Base-by-base conservation (phyloP, 1,140 invertebrate species). In the Alviniconcha marisindica region DNA sequence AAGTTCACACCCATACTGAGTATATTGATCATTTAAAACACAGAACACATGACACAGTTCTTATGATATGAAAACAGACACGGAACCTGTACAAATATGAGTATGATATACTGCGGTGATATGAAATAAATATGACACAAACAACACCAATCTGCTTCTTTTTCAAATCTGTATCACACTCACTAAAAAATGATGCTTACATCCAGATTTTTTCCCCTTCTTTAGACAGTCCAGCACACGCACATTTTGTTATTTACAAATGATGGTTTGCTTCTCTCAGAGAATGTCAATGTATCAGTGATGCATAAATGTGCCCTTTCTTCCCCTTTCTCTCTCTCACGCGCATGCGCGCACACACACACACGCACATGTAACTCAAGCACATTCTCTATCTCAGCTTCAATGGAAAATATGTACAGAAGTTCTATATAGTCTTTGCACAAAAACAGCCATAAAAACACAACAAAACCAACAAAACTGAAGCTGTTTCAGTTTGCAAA, bases 21-120 rank as follows among this genome's bases (percentile, higher is more conserved):
- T 80, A 80, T 80, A 69, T 66, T 31, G 31, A 80, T 80, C 60
- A 69, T 33, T 56, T 24, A 36, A 60, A 60, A 31, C n/a, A 31
- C n/a, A 56, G 51, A n/a, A 38, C 31, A 79, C 69, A 60, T 40
- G 14, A 76, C 40, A 71, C 36, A 14, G 36, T 14, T 42, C 28
- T 42, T 80, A 14, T 80, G 78, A 80, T 80, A 80, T 80, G 78
- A 80, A 40, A 71, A 18, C 21, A 31, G 48, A 66, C 56, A 42
- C 40, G 18, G 38, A 66, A 42, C 33, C 78, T 80, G 78, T 80
- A 80, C 78, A 80, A n/a, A 18, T 38, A 44, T 80, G 78, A 80
- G 78, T 80, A 80, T 80, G 78, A 78, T 78, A 80, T 76, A 76
- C 73, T 48, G 56, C 78, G 24, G 36, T 80, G 78, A 80, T 80